Base-by-base conservation (phyloP, 2,888 invertebrate species). In the Cordilura impudica region DNA sequence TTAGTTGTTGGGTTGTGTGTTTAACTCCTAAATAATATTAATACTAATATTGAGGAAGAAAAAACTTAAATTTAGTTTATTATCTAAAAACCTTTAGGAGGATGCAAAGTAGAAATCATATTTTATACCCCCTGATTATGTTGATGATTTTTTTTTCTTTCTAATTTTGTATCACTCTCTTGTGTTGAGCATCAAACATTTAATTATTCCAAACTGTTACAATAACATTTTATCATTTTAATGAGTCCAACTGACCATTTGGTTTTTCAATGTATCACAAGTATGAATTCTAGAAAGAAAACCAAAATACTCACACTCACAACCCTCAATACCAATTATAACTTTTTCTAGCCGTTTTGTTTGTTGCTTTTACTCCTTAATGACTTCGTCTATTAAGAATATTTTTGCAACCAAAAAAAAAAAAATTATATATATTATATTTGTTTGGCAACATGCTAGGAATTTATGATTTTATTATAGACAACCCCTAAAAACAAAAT, bases 141-240 rank as follows among this genome's bases (percentile, higher is more conserved):
- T n/a, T n/a, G n/a, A n/a, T n/a, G n/a, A n/a, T n/a, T n/a, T n/a
- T n/a, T n/a, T n/a, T n/a, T n/a, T n/a, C n/a, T n/a, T n/a, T n/a
- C n/a, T n/a, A n/a, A n/a, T n/a, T n/a, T n/a, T n/a, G n/a, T n/a
- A n/a, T n/a, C n/a, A n/a, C n/a, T n/a, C n/a, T n/a, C n/a, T n/a
- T n/a, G n/a, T n/a, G n/a, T n/a, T n/a, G n/a, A n/a, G n/a, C n/a
- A n/a, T 23, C 23, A 18, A 5, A 60, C 54, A 61, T 56, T 83
- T 86, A 86, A 86, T 85, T 87, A 87, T 87, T 86, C 87, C 87
- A 86, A 86, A 85, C 87, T 83, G 85, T 85, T 85, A 85, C 85
- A 84, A 87, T 84, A 86, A 86, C 84, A 85, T 87, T 87, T 86
- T 85, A 86, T 86, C 87, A 87, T 87, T 86, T 87, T 86, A 86